Conservation (phyloP, 2,888 invertebrate species). For the Xanthorhoe spadicearia region DNA sequence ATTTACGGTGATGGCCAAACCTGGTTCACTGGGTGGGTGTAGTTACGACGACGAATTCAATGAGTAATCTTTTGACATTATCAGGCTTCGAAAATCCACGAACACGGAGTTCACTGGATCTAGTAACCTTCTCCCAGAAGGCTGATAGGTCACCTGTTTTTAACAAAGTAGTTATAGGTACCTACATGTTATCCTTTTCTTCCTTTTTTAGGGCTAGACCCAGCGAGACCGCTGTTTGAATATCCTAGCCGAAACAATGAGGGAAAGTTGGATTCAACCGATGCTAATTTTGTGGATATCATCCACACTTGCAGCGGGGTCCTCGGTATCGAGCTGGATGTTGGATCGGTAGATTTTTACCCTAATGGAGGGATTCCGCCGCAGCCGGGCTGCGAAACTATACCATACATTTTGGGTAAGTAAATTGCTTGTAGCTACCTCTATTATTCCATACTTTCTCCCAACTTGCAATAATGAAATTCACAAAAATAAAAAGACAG, state of each 20-base stretch:
- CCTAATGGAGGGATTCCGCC: constrained; percentile 87
- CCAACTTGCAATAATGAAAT: too few species aligned
- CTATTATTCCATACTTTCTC: too few species aligned
- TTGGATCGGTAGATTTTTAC: constrained; percentile 88
- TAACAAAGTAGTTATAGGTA: too few species aligned
- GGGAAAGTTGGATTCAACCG: constrained; percentile 81
- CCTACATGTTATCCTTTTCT: neutral
- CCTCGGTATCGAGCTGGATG: constrained; percentile 85
- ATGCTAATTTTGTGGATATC: constrained; percentile 87
- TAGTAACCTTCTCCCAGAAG: too few species aligned
- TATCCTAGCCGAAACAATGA: constrained; percentile 80
- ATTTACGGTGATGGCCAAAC: too few species aligned
- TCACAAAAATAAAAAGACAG: too few species aligned
- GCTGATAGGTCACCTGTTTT: too few species aligned
- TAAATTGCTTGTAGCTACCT: neutral
- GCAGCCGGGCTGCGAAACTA: constrained; percentile 87
- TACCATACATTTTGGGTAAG: constrained; percentile 57
- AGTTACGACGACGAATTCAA: too few species aligned
- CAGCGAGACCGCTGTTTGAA: constrained; percentile 88
- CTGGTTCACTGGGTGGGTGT: too few species aligned
- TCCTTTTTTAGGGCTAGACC: constrained; percentile 85
- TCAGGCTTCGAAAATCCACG: too few species aligned
- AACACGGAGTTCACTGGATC: too few species aligned
- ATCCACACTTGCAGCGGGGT: constrained; percentile 89
- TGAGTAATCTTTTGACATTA: too few species aligned